phyloP scores from a whole-genome alignment of 2,113 vertebrate genomes.

The Pomatorhinus ruficollis region DNA sequence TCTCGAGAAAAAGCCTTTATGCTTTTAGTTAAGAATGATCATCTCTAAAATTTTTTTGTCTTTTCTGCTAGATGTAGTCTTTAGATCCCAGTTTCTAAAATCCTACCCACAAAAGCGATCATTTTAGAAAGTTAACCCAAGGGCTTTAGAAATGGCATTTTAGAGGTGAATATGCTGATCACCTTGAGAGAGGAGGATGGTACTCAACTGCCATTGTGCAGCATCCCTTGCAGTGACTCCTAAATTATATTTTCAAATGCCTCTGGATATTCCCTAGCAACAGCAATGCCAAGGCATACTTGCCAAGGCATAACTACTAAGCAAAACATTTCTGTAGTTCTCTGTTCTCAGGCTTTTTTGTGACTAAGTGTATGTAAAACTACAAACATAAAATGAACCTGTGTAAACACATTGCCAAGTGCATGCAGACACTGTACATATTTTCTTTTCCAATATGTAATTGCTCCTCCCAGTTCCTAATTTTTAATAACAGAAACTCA shows the following conservation, averaged over 20 bases:
- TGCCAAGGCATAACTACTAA: not conserved
- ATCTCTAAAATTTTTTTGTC: not conserved
- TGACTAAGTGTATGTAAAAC: not conserved
- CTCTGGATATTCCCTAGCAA: not conserved
- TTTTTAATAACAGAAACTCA: not conserved
- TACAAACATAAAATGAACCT: not conserved
- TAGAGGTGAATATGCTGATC: not conserved
- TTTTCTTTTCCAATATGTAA: not conserved
- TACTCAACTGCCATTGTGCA: not conserved
- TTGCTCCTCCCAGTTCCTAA: not conserved
- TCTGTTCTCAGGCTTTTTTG: not conserved
- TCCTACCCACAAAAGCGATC: rapidly evolving
- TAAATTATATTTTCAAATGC: not conserved
- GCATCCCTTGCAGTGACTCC: not conserved
- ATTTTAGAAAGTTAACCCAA: not conserved
- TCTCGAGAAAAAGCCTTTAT: not conserved
- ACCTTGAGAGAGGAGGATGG: not conserved
- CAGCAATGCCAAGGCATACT: not conserved
- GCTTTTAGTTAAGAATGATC: not conserved
- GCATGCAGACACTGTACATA: not conserved
- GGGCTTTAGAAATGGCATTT: not conserved
- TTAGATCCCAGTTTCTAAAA: not conserved
- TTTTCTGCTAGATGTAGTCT: not conserved
- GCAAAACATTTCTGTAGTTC: not conserved
- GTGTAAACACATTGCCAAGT: not conserved